Conservation (phyloP, 2,888 invertebrate species). For the Chydorus sphaericus region DNA sequence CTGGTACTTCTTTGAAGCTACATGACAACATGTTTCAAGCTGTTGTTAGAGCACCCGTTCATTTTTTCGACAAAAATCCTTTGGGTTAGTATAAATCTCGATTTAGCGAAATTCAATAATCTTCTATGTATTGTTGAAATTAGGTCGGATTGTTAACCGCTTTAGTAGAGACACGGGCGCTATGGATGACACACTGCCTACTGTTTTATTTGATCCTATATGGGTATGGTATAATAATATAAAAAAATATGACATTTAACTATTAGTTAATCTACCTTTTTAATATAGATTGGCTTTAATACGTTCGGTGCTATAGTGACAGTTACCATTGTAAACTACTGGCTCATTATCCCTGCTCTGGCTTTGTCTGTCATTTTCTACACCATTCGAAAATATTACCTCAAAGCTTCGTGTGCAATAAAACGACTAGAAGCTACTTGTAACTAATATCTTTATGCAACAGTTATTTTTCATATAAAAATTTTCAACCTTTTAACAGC, state of each 20-base stretch:
- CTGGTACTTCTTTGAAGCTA: conserved; percentile 30
- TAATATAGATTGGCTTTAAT: conserved; percentile 19
- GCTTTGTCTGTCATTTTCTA: conserved; percentile 29
- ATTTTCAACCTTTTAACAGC: conserved; percentile 27
- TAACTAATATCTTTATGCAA: conserved; percentile 21
- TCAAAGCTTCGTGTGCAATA: conserved; percentile 31
- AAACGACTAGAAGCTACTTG: conserved; percentile 36
- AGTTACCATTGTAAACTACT: conserved; percentile 31
- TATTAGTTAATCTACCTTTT: background rate
- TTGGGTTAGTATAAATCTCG: conserved; percentile 44
- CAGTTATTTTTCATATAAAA: background rate
- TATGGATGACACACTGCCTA: conserved; percentile 7
- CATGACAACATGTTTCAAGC: conserved; percentile 35
- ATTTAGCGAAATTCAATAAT: background rate
- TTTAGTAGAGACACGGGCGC: conserved; percentile 5
- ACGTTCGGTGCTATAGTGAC: conserved; percentile 33
- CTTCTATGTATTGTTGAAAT: conserved; percentile 9
- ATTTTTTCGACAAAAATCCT: conserved; percentile 76
- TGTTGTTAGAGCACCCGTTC: conserved; percentile 31
- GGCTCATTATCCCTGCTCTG: conserved; percentile 25
- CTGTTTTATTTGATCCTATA: background rate
- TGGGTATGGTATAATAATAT: conserved; percentile 3
- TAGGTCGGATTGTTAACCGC: conserved; percentile 5
- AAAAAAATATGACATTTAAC: background rate
- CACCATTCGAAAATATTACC: conserved; percentile 30